Base-by-base conservation (phyloP, 2,888 invertebrate genomes). In the Drosophila gaucha region DNA sequence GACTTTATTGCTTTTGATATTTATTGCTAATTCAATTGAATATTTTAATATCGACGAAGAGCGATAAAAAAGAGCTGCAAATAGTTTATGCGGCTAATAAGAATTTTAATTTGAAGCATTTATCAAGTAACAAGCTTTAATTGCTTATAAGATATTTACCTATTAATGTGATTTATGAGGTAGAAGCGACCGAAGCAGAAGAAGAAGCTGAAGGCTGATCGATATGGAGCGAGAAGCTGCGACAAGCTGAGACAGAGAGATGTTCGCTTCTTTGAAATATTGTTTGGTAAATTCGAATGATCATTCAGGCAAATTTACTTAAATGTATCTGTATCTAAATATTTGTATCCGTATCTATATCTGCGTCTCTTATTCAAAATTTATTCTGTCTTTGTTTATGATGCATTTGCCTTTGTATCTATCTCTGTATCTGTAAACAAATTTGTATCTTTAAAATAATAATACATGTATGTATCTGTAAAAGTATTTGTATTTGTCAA, bases 31-130 rank as follows among this genome's bases (percentile, higher is more conserved):
- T 64, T 52, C 8, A 57, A 58, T 72, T 57, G 46, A 54, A 43
- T 35, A 16, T 24, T 35, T 16, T 16, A 26, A 33, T 51, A 60
- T 24, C 33, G 14, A 2, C 14, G 14, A 14, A 36, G 5, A 22
- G 35, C 39, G 33, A 51, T 65, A 28, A 57, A 71, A 41, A 30
- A n/a, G 12, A 12, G 38, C 43, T 51, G 35, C 8, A 46, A 26
- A 47, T 33, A 43, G 52, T 65, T 72, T 43, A 74, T 72, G 65
- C 63, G 28, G 49, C 66, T 66, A 49, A 65, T 85, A 59, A 47
- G 46, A 66, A 85, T 82, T 74, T 77, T 58, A 50, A 87, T 74
- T 65, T 30, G 22, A 56, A 43, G 6, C 71, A 76, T 76, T 82
- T 78, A 57, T 85, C 67, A 86, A 65, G 10, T 14, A 22, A 47